Evolutionary conservation across 2,797 vertebrate species (phyloP).

Genomic region (Moxostoma hubbsi): DNA sequence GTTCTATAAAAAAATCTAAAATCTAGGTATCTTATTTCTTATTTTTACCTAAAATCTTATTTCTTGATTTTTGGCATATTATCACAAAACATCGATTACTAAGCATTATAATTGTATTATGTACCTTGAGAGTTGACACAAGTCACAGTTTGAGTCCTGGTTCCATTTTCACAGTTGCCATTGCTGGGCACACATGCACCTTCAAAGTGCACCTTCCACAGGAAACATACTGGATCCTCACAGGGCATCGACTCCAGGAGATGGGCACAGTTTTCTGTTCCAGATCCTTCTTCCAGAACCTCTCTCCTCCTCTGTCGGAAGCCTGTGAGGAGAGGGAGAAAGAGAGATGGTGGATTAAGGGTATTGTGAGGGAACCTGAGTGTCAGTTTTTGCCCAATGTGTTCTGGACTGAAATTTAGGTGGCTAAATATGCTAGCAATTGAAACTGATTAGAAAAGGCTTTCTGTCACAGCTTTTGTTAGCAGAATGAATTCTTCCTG

Average conservation of each 20-base stretch:
- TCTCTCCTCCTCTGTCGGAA: conserved; percentile 86
- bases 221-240: conserved; percentile 85
- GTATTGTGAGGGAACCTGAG: neutral
- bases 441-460: conserved; percentile 30
- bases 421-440: conserved; percentile 19
- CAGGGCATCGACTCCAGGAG: conserved; percentile 87
- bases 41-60: neutral
- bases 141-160: conserved; percentile 73
- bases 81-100: too few relatives aligned
- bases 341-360: conserved; percentile 13
- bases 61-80: neutral
- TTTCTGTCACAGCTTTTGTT: conserved; percentile 37
- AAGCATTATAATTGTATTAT: neutral
- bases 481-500: conserved; percentile 25
- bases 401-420: conserved; percentile 11
- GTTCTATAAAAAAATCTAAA: too few relatives aligned
- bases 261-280: conserved; percentile 80
- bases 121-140: conserved; percentile 84
- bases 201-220: conserved; percentile 79
- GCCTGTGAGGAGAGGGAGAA: conserved; percentile 74
- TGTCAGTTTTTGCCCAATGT: conserved; percentile 40
- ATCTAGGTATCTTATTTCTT: too few relatives aligned
- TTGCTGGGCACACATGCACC: conserved; percentile 77
- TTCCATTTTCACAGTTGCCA: conserved; percentile 85
- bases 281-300: conserved; percentile 77